Percentiles rank a stretch among this genome's conserved stretches.
Conservation (phyloP, 2,113 vertebrate genomes). For the Melanerpes formicivorus region DNA sequence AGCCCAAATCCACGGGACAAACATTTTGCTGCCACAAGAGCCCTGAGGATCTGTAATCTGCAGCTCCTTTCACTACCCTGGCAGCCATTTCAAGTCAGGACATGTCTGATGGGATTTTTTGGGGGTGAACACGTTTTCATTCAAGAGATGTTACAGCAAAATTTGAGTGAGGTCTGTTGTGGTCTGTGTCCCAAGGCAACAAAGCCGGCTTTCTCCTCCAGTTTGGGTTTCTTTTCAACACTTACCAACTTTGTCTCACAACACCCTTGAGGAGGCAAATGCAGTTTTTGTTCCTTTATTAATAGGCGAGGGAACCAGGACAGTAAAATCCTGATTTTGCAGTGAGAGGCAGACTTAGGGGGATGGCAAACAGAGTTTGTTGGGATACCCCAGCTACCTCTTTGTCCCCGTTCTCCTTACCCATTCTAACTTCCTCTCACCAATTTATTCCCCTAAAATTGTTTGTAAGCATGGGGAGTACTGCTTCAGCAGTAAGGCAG, state of each 20-base stretch:
- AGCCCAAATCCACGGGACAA: conserved; percentile 13
- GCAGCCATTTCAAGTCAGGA: conserved; percentile 14
- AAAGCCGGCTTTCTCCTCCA: conserved; percentile 48
- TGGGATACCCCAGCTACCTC: neutral
- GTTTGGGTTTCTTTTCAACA: conserved; percentile 49
- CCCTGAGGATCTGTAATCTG: neutral
- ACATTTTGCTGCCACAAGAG: neutral
- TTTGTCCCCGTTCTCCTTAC: neutral
- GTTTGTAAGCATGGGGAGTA: neutral
- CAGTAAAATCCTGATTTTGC: conserved; percentile 1
- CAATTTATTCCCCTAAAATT: neutral
- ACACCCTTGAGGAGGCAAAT: conserved; percentile 31
- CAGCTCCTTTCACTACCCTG: conserved; percentile 9
- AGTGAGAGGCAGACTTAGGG: neutral
- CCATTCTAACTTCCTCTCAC: neutral
- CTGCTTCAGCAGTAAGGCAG: fast-evolving
- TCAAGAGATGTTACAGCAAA: conserved; percentile 27
- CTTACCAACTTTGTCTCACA: conserved; percentile 57
- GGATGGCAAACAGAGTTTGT: fast-evolving
- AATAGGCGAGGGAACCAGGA: neutral
- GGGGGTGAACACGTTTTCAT: neutral
- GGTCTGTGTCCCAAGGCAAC: conserved; percentile 25
- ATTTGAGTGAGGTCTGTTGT: neutral
- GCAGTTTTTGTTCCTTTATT: conserved; percentile 43
- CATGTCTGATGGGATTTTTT: neutral